Conservation (phyloP, 2,113 vertebrate species). For the Rhinolophus sinicus region DNA sequence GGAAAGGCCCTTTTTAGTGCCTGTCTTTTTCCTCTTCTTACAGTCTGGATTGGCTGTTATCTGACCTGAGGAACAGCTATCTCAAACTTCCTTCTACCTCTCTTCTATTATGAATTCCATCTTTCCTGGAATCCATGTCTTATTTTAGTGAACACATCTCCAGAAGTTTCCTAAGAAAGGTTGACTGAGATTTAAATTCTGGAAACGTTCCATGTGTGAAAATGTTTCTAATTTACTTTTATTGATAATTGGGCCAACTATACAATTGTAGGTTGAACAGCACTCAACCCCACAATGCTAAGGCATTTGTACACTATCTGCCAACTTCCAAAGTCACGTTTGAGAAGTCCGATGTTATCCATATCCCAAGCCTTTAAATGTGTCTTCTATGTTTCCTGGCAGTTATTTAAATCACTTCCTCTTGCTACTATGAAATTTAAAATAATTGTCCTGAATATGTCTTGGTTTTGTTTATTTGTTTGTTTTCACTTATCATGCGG, state of each 20-base stretch:
- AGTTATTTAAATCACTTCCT: background rate
- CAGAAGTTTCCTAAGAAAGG: background rate
- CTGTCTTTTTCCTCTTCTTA: background rate
- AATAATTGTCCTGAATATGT: background rate
- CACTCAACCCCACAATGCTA: background rate
- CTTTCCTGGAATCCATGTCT: background rate
- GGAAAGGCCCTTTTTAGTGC: background rate
- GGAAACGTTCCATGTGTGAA: background rate
- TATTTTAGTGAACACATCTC: background rate
- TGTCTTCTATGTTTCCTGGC: background rate
- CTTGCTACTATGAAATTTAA: background rate
- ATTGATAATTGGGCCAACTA: background rate
- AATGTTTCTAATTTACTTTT: background rate
- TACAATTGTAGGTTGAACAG: background rate
- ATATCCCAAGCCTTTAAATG: background rate
- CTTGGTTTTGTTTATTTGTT: background rate
- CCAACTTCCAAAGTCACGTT: background rate
- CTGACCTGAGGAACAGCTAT: background rate
- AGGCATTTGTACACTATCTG: background rate
- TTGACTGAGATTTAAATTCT: background rate
- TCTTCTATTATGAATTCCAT: background rate
- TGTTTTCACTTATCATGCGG: background rate
- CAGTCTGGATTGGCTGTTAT: background rate
- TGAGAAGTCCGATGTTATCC: background rate
- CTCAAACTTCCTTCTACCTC: background rate